Evolutionary conservation across 2,888 invertebrate species (phyloP).

Genomic region (Corythucha ciliata): DNA sequence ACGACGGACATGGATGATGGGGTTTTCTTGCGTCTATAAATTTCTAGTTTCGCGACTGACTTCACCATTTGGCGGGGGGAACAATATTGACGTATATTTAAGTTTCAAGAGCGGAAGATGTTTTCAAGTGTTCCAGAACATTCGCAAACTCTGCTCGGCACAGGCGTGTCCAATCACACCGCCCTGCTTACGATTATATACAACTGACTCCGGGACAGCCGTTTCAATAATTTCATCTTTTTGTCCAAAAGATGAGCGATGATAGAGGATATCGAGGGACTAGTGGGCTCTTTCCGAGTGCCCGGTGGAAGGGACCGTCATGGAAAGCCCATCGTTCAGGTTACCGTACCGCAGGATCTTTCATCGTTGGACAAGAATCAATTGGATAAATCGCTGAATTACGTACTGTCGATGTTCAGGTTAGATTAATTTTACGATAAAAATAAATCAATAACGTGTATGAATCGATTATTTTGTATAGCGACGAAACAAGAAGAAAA

Average conservation of each 20-base stretch:
- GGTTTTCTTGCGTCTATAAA: too few species aligned
- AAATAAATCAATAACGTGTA: not conserved
- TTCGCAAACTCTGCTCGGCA: too few species aligned
- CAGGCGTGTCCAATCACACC: too few species aligned
- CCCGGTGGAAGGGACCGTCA: conserved; percentile 59
- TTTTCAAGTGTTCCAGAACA: too few species aligned
- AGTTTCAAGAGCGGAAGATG: too few species aligned
- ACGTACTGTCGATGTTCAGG: conserved; percentile 50
- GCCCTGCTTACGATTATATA: too few species aligned
- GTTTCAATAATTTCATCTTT: conserved; percentile 2
- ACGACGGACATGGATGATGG: too few species aligned
- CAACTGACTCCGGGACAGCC: too few species aligned
- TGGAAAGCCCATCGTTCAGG: conserved; percentile 53
- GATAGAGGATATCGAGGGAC: conserved; percentile 42
- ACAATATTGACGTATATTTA: too few species aligned
- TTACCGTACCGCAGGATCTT: conserved; percentile 52
- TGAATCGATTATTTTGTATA: conserved; percentile 35
- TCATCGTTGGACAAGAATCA: conserved; percentile 40
- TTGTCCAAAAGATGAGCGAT: conserved; percentile 21
- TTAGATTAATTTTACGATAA: conserved; percentile 36
- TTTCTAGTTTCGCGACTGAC: too few species aligned
- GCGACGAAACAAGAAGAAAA: conserved; percentile 45
- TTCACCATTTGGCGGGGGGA: too few species aligned
- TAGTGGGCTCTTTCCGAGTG: conserved; percentile 51
- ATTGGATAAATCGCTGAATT: conserved; percentile 44